Evolutionary conservation across 2,888 invertebrate genomes (phyloP).

Genomic region (Eupithecia subumbrata): DNA sequence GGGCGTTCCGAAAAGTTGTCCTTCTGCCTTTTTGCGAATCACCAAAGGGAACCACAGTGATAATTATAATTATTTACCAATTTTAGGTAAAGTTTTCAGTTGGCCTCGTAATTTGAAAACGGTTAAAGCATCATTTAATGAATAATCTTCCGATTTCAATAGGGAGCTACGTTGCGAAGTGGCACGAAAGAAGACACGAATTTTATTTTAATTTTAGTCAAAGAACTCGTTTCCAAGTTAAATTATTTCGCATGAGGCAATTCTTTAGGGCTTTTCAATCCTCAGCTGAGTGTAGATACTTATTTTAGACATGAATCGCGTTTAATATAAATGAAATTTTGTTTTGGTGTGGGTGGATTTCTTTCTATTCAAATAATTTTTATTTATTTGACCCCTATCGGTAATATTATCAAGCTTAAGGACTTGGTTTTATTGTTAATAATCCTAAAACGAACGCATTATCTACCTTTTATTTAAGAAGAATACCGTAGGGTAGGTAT

Average conservation of each 20-base stretch:
- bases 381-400: too few species aligned
- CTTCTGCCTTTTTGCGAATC: slow-evolving; percentile 79
- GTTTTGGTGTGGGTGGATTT: background rate
- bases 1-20: slow-evolving; percentile 73
- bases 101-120: slow-evolving; percentile 73
- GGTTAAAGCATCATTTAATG: slow-evolving; percentile 78
- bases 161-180: slow-evolving; percentile 59
- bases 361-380: background rate
- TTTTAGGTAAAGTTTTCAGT: slow-evolving; percentile 74
- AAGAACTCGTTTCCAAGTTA: slow-evolving; percentile 68
- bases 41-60: slow-evolving; percentile 74
- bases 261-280: slow-evolving; percentile 71
- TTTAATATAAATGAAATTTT: slow-evolving; percentile 36
- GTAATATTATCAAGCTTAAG: too few species aligned
- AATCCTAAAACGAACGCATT: background rate
- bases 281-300: slow-evolving; percentile 61
- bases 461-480: background rate
- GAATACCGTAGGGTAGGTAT: too few species aligned
- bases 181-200: slow-evolving; percentile 60
- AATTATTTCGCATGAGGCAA: slow-evolving; percentile 75
- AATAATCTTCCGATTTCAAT: slow-evolving; percentile 72
- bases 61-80: slow-evolving; percentile 84
- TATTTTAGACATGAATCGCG: slow-evolving; percentile 49
- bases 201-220: slow-evolving; percentile 71
- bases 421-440: too few species aligned